These are phyloP conservation scores for Gastrophysa polygoni DNA, from an alignment of 2,888 invertebrate species.

Conservation along the genomic window DNA sequence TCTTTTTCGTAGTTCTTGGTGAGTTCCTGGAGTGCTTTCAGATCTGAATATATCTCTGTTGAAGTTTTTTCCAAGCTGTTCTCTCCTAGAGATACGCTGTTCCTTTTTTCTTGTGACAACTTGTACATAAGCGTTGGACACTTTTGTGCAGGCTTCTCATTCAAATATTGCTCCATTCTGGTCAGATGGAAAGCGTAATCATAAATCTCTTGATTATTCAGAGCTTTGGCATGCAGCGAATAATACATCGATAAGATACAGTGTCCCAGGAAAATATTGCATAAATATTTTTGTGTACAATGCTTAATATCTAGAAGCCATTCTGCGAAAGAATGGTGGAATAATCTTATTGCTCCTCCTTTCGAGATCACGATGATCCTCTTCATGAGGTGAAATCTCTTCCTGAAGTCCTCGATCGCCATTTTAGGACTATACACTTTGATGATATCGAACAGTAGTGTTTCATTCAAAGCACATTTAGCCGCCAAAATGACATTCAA, in stretches of 20 bases:
- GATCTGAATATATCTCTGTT: conserved; percentile 55
- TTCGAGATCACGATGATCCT: conserved; percentile 65
- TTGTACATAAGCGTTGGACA: conserved; percentile 51
- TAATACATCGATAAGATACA: conserved; percentile 86
- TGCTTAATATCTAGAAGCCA: conserved; percentile 98
- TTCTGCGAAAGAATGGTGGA: conserved; percentile 93
- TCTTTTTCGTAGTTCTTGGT: conserved; percentile 50
- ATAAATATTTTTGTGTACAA: conserved; percentile 93
- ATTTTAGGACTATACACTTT: conserved; percentile 80
- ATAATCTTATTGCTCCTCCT: conserved; percentile 72
- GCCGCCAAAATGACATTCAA: conserved; percentile 88
- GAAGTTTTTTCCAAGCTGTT: conserved; percentile 53
- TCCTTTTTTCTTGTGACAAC: conserved; percentile 48
- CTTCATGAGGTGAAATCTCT: conserved; percentile 75
- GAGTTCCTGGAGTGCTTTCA: conserved; percentile 53
- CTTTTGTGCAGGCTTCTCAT: conserved; percentile 58
- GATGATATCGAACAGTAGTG: conserved; percentile 81
- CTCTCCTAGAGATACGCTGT: conserved; percentile 36
- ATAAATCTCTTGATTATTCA: conserved; percentile 77
- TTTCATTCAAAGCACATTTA: conserved; percentile 81
- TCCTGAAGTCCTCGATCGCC: conserved; percentile 79
- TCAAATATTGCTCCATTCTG: conserved; percentile 68
- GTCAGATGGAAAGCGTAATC: conserved; percentile 75
- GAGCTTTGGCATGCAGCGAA: conserved; percentile 70
- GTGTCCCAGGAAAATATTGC: conserved; percentile 86